phyloP scores from a whole-genome alignment of 2,888 invertebrate species.

The Pteria penguin region DNA sequence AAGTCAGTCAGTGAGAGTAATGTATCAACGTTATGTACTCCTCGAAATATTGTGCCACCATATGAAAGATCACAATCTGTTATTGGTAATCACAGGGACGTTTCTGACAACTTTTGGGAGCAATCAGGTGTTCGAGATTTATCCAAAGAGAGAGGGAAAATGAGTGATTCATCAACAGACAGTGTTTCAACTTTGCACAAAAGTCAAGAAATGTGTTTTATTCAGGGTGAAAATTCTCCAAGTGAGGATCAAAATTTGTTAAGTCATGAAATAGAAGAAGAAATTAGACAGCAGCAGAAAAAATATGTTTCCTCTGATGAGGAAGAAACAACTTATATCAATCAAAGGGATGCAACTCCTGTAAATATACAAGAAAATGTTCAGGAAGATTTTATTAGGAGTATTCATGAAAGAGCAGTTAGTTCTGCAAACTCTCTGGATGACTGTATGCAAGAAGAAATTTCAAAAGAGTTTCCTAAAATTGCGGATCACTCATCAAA shows the following conservation, averaged over 20 bases:
- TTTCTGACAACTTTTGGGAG: not conserved
- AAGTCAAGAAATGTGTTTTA: not conserved
- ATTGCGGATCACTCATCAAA: not conserved
- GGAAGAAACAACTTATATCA: not conserved
- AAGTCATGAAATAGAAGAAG: not conserved
- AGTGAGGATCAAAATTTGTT: not conserved
- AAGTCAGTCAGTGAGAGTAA: conserved; percentile 21
- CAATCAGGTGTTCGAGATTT: not conserved
- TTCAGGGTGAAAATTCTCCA: not conserved
- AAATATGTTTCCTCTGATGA: not conserved
- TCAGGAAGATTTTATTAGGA: too few relatives aligned
- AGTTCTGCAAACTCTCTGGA: not conserved
- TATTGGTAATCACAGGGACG: not conserved
- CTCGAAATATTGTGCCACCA: not conserved
- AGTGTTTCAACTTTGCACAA: not conserved
- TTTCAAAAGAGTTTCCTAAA: not conserved
- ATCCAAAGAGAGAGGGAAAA: not conserved
- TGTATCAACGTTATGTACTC: conserved; percentile 6
- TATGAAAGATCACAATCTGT: not conserved
- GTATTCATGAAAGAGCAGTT: too few relatives aligned
- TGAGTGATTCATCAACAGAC: not conserved
- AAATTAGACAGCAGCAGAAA: not conserved
- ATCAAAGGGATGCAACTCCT: not conserved
- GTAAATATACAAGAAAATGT: too few relatives aligned
- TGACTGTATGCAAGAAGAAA: not conserved